Conservation (phyloP, 2,888 invertebrate species). For the Unio delphinus region DNA sequence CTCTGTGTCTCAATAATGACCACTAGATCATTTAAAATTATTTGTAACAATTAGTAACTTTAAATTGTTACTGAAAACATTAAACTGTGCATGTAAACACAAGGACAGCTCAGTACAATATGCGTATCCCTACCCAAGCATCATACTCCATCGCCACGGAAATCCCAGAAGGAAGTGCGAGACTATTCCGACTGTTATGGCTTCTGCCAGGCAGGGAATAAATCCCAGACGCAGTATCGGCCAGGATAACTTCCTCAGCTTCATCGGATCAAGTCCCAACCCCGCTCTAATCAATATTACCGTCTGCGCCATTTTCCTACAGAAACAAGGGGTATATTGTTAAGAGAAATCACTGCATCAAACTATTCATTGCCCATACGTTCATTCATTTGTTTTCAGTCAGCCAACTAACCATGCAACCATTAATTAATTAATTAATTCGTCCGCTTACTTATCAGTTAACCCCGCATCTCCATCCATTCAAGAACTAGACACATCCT, state of each 20-base stretch:
- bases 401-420: too few species aligned
- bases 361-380: too few species aligned
- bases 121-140: conserved; percentile 78
- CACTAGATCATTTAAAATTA: too few species aligned
- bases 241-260: conserved; percentile 83
- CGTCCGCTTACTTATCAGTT: too few species aligned
- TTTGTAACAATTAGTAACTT: too few species aligned
- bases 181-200: conserved; percentile 79
- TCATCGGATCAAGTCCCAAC: conserved; percentile 90
- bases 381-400: too few species aligned
- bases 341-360: too few species aligned
- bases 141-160: conserved; percentile 87
- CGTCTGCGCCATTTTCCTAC: conserved; percentile 89
- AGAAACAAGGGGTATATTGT: conserved; percentile 37
- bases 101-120: neutral
- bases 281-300: conserved; percentile 93
- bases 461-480: too few species aligned
- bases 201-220: conserved; percentile 88
- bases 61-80: neutral
- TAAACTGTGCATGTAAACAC: neutral
- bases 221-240: conserved; percentile 83
- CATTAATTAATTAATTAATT: too few species aligned
- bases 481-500: too few species aligned
- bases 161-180: conserved; percentile 82
- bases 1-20: too few species aligned